Percentiles rank a stretch among this genome's conserved stretches.
phyloP scores from a whole-genome alignment of 2,888 invertebrate species.

The Apamea monoglypha region DNA sequence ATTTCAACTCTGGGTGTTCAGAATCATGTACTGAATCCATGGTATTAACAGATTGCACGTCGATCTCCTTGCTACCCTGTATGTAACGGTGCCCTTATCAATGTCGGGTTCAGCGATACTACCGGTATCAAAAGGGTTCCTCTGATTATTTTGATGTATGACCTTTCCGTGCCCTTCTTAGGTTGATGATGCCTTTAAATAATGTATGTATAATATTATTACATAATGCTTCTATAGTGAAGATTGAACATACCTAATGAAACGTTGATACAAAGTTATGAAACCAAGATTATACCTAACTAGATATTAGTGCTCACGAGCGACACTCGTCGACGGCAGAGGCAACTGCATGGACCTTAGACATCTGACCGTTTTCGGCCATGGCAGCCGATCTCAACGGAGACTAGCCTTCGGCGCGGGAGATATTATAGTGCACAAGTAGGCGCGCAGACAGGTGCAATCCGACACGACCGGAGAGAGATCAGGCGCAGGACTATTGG shows the following conservation, averaged over 20 bases:
- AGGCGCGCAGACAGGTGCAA: no score
- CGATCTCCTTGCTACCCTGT: not conserved
- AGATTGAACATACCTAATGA: not conserved
- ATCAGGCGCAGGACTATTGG: no score
- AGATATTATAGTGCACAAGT: no score
- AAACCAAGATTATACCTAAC: not conserved
- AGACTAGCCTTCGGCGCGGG: no score
- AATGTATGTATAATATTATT: not conserved
- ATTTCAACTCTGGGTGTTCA: no score
- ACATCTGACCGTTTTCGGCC: no score
- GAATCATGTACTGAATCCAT: not conserved
- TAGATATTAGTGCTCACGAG: not conserved
- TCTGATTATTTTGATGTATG: slow-evolving; percentile 3
- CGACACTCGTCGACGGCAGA: no score
- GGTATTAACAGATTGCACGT: not conserved
- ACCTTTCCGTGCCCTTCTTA: slow-evolving; percentile 5
- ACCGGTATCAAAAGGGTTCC: not conserved
- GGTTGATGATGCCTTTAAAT: slow-evolving; percentile 1
- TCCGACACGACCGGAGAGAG: no score
- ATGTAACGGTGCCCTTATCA: not conserved
- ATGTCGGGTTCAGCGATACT: not conserved
- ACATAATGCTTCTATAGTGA: not conserved
- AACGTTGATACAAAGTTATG: not conserved
- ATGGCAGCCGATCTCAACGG: no score
- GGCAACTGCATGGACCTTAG: no score